phyloP scores from a whole-genome alignment of 2,113 vertebrate genomes.

The Rhadina sibilatrix region DNA sequence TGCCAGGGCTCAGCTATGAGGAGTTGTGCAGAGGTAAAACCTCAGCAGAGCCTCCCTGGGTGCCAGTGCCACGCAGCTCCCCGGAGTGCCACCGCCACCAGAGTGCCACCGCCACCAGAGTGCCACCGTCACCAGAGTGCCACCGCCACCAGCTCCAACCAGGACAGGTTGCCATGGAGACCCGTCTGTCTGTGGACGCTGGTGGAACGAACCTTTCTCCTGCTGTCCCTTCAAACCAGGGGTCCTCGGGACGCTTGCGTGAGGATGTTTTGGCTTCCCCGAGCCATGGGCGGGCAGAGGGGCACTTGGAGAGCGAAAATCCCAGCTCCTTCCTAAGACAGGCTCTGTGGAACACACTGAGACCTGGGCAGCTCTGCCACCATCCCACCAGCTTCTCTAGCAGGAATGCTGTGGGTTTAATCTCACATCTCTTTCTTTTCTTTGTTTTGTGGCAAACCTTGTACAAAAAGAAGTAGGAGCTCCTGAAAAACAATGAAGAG shows the following conservation, averaged over 20 bases:
- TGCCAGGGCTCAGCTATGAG: background rate
- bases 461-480: background rate
- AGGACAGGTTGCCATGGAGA: background rate
- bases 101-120: accelerated
- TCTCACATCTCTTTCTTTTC: background rate
- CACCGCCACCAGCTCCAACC: background rate
- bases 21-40: background rate
- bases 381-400: background rate
- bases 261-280: background rate
- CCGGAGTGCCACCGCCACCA: accelerated
- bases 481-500: background rate
- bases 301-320: background rate
- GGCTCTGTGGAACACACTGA: background rate
- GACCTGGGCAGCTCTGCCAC: background rate
- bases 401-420: background rate
- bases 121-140: background rate
- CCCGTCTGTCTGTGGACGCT: background rate
- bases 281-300: accelerated
- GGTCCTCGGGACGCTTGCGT: accelerated
- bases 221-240: background rate
- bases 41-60: background rate
- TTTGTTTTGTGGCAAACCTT: background rate
- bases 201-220: background rate
- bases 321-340: background rate
- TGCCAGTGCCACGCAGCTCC: background rate